Base-by-base conservation (phyloP, 2,797 vertebrate species). In the Crax fasciolata region DNA sequence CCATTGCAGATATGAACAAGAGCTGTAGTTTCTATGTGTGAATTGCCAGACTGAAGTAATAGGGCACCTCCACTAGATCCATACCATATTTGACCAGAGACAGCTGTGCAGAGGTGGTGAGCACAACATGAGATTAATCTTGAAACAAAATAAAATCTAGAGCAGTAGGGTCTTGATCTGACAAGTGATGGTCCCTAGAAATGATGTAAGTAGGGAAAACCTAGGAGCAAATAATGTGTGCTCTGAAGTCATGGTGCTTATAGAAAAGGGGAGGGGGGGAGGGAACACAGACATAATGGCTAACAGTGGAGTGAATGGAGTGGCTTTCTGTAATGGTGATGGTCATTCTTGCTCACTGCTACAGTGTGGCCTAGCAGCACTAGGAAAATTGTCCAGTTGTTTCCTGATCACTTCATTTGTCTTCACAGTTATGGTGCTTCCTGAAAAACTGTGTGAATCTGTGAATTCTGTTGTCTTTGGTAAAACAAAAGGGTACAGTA, bases 391-490 rank as follows among this genome's bases (percentile, higher is more conserved):
- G 18, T 72, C 55, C 13, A 27, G 4, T 73, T 76, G 65, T 25
- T 39, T 16, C 32, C 21, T 52, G 52, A 15, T 10, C 30, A 27
- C 52, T 83, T 72, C 19, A 21, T 75, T 89, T 92, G 46, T 92
- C 71, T 75, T 90, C 1, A 0, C 24, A 41, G n/a, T 62, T 75
- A 32, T 28, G 41, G 43, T 43, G 25, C 43, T 43, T 43, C 74
- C 81, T 80, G 78, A 86, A 88, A 91, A 91, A 51, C 43, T 83
- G 4, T 78, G 54, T 66, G 68, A 87, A 74, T 32, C 65, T 71
- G 13, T 74, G 41, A 43, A 43, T 15, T 93, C 17, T 90, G 65
- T 80, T 24, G 51, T 18, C 9, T 9, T 39, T 85, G n/a, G 43
- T 75, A 88, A 72, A 87, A 94, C 70, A 78, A 52, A 92, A 72